Evolutionary conservation across 2,113 vertebrate genomes (phyloP), one percentile per base, ranked within the genome.

Genomic region (Psephotus haematonotus): DNA sequence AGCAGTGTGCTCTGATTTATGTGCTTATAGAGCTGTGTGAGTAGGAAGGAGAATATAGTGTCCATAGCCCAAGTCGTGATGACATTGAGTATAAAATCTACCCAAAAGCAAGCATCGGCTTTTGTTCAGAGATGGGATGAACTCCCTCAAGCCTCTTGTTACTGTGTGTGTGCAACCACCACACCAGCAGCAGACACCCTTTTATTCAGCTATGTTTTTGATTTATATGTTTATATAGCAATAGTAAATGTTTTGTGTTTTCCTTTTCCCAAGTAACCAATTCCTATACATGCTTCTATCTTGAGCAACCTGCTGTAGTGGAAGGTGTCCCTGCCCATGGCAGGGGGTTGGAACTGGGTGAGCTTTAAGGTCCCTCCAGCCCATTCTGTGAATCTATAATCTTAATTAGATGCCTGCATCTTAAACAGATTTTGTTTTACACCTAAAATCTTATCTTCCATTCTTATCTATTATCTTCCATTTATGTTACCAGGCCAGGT

Each of bases 401-500:
- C 62, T 43, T 23, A 31, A 28, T 13, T 39, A 52, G 41, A 13
- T 72, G 35, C 50, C 27, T 64, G 70, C 52, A 37, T 50, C 86
- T 59, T 62, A 18, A 39, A 15, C 9, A 49, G 37, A 12, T 37
- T 27, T 78, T 43, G 1, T 31, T 72, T 70, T 43, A 22, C 24
- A 6, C 46, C 76, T 65, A 11, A 59, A 41, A 24, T n/a, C 6
- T 31, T 55, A 19, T 31, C 17, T 10, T n/a, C 57, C 57, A 15
- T 59, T 15, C 57, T 59, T 59, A 59, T 35, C 20, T 59, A 28
- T 35, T n/a, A 5, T 86, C 62, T 87, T 31, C 28, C 43, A 28
- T 95, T 85, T 47, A 14, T 28, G 5, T 78, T 10, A 44, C 69
- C 92, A 99, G 99, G 99, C 99, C 17, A 98, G 99, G 81, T 99